Base-by-base conservation (phyloP, 2,888 invertebrate genomes). In the Mantis religiosa region DNA sequence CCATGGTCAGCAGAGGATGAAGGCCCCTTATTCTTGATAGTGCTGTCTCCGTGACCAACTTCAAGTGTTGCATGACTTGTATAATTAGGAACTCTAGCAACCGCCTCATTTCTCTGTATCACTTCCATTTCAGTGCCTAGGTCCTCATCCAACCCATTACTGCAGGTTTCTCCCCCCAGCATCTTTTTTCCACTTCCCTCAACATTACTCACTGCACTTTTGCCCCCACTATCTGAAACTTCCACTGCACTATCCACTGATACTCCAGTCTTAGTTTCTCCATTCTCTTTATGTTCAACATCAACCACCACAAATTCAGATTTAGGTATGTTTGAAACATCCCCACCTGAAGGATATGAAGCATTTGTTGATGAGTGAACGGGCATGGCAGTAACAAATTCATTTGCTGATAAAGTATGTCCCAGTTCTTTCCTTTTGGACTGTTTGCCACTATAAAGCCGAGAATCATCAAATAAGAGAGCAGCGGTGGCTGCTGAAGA, bases 221-320 rank as follows among this genome's bases (percentile, higher is more conserved):
- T 71, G 82, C 87, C 71, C 82, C 82, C 87, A 86, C 86, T 27
- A 20, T 86, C 86, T 25, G 25, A 71, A 71, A 71, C 54, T 20
- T 71, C 54, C 86, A 86, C 28, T 30, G 81, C 86, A 87, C 87
- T 82, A n/a, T 87, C 87, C 87, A 30, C 87, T 34, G 82, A 71
- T 82, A 81, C 30, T 28, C 30, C 82, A 82, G 82, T 87, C 82
- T 87, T 87, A 71, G 87, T 27, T 83, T 88, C 88, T 88, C 54
- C 83, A 84, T 88, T 88, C 34, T 88, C 47, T 30, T 54, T 28
- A 15, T 92, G 92, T 90, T 93, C 93, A 91, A 94, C 93, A 91
- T 94, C 93, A 90, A 94, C 93, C 90, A 94, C 93, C 92, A 93
- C 93, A 91, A 93, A 93, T 91, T 93, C 92, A 91, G 93, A 92